These are phyloP conservation scores for Eustalomyia histrio DNA, from an alignment of 2,888 invertebrate species.

Conservation along the genomic window DNA sequence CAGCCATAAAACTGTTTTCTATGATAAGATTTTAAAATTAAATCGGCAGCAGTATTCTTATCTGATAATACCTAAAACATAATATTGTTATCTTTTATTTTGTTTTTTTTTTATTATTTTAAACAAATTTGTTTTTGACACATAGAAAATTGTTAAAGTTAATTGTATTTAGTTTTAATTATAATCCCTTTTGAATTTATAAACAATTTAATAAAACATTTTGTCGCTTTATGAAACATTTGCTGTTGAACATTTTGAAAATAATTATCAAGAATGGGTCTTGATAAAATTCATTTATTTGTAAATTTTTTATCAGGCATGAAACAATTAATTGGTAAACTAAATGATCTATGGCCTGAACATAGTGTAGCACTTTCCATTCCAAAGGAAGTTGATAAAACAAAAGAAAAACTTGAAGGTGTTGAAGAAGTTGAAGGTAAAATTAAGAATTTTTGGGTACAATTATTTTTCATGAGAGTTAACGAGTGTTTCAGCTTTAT, in stretches of 20 bases:
- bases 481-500: neutral
- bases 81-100: neutral
- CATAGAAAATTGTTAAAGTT: neutral
- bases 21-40: neutral
- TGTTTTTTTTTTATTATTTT: neutral
- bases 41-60: neutral
- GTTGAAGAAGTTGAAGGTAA: slow-evolving; percentile 77
- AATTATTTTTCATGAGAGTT: neutral
- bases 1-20: neutral
- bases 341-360: slow-evolving; percentile 79
- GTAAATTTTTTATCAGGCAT: slow-evolving; percentile 71
- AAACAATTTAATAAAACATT: neutral
- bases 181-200: neutral
- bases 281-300: slow-evolving; percentile 31
- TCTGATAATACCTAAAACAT: neutral
- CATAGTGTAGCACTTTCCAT: slow-evolving; percentile 79
- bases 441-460: neutral
- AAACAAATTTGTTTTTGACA: neutral
- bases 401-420: slow-evolving; percentile 77
- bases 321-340: slow-evolving; percentile 79
- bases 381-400: slow-evolving; percentile 79
- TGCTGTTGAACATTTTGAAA: slow-evolving; percentile 28
- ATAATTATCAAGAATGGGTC: neutral
- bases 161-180: slow-evolving; percentile 3
- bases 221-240: slow-evolving; percentile 20